Base-by-base conservation (phyloP, 2,797 vertebrate genomes). In the Microcaecilia unicolor region DNA sequence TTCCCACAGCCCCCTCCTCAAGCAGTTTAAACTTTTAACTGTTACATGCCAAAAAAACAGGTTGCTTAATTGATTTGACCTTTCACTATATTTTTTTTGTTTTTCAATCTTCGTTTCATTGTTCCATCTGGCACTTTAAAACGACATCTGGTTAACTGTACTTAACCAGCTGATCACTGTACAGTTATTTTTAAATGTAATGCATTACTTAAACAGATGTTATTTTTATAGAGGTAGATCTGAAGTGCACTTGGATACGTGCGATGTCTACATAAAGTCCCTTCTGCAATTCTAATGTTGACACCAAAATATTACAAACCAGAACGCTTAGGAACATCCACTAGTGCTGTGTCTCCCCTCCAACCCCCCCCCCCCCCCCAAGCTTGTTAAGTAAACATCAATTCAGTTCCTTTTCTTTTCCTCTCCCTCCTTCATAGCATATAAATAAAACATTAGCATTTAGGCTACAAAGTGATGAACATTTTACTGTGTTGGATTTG, bases 31-130 rank as follows among this genome's bases (percentile, higher is more conserved):
- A 91, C 88, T 89, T 81, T 91, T 91, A 91, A 93, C 91, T 86
- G 91, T 90, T 91, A 90, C 84, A 87, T 92, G 95, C 91, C 91
- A 90, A 86, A 86, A 86, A 90, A 76, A 85, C 87, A 78, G 87
- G 87, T 89, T 89, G 86, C 92, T 93, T 97, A 97, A 99, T 99
- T 96, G 93, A 93, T 97, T 91, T 98, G 95, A 98, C 95, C 95
- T 99, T 97, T 97, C 85, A 84, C 87, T 81, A 89, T 60, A 87
- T 90, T 94, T 81, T 91, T 90, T 90, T n/a, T n/a, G 89, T 93
- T 96, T 93, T 97, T 90, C 92, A 92, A 91, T 92, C 89, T 87
- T 78, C 69, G 83, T 92, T 96, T 97, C 91, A 95, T 97, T 92
- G 92, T 95, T 97, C 95, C 95, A 99, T 99, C 95, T 99, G 95